Base-by-base conservation (phyloP, 2,113 vertebrate genomes). In the Tupaia chinensis region DNA sequence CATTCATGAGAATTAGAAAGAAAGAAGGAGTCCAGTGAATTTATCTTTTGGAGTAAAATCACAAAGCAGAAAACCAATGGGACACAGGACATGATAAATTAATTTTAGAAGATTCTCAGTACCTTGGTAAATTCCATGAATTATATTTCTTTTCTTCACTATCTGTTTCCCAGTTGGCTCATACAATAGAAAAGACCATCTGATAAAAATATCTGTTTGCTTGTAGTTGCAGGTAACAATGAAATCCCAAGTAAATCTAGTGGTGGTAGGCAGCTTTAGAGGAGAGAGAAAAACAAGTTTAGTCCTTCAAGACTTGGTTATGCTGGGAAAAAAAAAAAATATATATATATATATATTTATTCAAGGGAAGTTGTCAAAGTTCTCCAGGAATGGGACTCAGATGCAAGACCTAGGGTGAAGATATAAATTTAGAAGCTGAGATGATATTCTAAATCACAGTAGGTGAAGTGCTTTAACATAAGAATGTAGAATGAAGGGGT, bases 401-500 rank as follows among this genome's bases (percentile, higher is more conserved):
- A n/a, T n/a, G n/a, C n/a, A n/a, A n/a, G n/a, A n/a, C 69, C 25
- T 77, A 9, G 22, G 9, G 23, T 88, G 15, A 84, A 84, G 23
- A 68, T 44, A 70, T 22, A 69, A 85, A 90, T 90, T 73, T 56
- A 29, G 20, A 29, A 54, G 17, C 72, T 72, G 32, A 93, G 65
- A 54, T 63, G 20, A 14, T 53, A 78, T 86, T 95, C 92, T 76
- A 60, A 89, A 72, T 86, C 22, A 77, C 13, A 92, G 82, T 27
- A 87, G 27, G 69, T 89, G 88, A 89, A 25, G 17, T 78, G 2
- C 76, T 88, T 94, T 84, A 80, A 89, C 34, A 94, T 88, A 90
- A 90, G 16, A 77, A 70, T 65, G 44, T 20, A 85, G 73, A 70
- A 79, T 89, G 32, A 78, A 27, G 44, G 44, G 44, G 44, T 44